Base-by-base conservation (phyloP, 2,113 vertebrate genomes). In the Vanacampus margaritifer region DNA sequence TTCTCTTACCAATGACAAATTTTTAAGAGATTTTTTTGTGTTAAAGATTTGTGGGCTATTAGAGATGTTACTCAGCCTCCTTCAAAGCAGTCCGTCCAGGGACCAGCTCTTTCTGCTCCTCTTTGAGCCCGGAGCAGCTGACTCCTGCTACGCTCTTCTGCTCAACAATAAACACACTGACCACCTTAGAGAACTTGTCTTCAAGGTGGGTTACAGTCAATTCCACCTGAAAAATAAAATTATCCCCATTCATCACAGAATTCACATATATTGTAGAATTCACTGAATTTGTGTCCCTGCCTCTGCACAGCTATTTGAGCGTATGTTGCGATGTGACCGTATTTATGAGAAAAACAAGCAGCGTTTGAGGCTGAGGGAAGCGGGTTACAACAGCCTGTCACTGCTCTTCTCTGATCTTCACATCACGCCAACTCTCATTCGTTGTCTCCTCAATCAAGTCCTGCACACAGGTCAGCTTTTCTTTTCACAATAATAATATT, bases 321-420 rank as follows among this genome's bases (percentile, higher is more conserved):
- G 95, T 45, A 98, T 99, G 97, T 79, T 99, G 75, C 95, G 93
- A 80, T 97, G 95, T 57, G 96, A 96, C 59, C 97, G 96, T 36
- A 95, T 99, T 78, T 98, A 98, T 61, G 97, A 99, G 82, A 93
- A 93, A 70, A 98, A 93, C 79, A 99, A 99, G 58, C 96, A 96
- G 64, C 92, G 95, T 1, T 83, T 99, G 80, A 92, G 94, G 54
- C 93, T 99, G 78, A 91, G 94, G 85, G 97, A 98, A 73, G 94
- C 94, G 28, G 95, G 96, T 3, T 99, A 98, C 80, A 91, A 94
- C 0, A 94, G 97, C 7, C 89, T 98, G 65, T 94, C 95, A 0
- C 94, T 98, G n/a, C 94, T 98, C 32, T 91, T 98, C 71, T 93
- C 92, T 35, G 95, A 98, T 65, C 81, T 91, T 0, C 76, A 93